Conservation (phyloP, 2,888 invertebrate species). For the Sphecodes monilicornis region DNA sequence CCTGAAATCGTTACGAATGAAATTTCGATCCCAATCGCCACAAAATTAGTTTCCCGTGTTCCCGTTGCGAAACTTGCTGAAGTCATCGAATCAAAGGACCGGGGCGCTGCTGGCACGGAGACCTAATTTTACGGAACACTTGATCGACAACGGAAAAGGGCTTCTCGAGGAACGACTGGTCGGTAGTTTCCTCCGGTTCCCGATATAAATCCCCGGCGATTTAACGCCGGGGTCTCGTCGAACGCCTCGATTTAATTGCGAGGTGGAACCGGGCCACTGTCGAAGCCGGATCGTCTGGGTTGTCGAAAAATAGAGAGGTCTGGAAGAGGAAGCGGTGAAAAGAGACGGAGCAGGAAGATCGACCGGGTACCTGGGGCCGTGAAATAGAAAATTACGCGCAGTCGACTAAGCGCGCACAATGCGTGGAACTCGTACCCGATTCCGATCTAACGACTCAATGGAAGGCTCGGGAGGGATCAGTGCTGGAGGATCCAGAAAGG, state of each 20-base stretch:
- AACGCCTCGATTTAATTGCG: constrained; percentile 32
- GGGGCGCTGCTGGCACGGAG: not conserved
- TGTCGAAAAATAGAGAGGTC: not conserved
- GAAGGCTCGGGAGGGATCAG: constrained; percentile 36
- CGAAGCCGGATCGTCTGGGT: not conserved
- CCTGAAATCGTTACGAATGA: constrained; percentile 13
- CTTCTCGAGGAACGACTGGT: not conserved
- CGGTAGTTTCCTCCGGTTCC: not conserved
- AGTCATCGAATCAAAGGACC: constrained; percentile 41
- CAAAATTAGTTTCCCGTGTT: constrained; percentile 45
- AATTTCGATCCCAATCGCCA: constrained; percentile 33
- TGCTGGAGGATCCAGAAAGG: constrained; percentile 22
- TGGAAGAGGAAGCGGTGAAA: not conserved
- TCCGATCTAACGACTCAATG: constrained; percentile 62
- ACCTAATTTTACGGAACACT: constrained; percentile 36
- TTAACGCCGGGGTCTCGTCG: not conserved
- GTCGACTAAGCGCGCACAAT: constrained; percentile 71
- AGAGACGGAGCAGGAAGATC: not conserved
- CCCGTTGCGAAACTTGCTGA: constrained; percentile 37
- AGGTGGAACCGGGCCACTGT: not conserved
- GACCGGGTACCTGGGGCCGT: constrained; percentile 21
- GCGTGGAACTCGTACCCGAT: constrained; percentile 66
- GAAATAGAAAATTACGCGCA: constrained; percentile 72
- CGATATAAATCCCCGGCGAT: not conserved
- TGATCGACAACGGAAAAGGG: not conserved